Conservation (phyloP, 2,113 vertebrate genomes). For the Caranx ignobilis region DNA sequence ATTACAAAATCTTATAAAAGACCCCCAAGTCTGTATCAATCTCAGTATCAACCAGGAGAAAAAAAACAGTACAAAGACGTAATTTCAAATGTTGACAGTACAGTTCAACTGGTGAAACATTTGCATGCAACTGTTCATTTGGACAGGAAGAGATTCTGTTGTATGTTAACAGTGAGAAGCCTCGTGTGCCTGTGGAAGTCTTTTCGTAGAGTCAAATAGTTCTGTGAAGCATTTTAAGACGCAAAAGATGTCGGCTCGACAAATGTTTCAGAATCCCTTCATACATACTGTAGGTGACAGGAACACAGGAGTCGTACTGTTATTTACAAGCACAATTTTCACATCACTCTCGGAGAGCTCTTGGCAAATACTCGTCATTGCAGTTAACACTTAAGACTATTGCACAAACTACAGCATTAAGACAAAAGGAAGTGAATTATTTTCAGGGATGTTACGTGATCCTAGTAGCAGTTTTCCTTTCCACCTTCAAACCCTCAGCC, state of each 20-base stretch:
- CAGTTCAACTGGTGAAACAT: slow-evolving; percentile 59
- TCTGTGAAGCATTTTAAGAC: slow-evolving; percentile 37
- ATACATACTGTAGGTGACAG: slow-evolving; percentile 26
- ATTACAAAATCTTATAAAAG: slow-evolving; percentile 86
- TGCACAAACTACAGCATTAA: slow-evolving; percentile 80
- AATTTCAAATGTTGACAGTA: slow-evolving; percentile 65
- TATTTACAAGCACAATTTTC: slow-evolving; percentile 75
- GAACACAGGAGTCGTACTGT: slow-evolving; percentile 48
- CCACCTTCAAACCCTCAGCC: slow-evolving; percentile 41
- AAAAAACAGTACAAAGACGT: slow-evolving; percentile 80
- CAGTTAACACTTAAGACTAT: slow-evolving; percentile 77
- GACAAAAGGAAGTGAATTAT: slow-evolving; percentile 70
- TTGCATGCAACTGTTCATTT: slow-evolving; percentile 80
- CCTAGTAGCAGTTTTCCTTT: slow-evolving; percentile 26
- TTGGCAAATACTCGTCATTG: slow-evolving; percentile 76
- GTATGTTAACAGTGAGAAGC: slow-evolving; percentile 69
- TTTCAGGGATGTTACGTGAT: slow-evolving; percentile 31
- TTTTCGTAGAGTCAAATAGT: slow-evolving; percentile 36
- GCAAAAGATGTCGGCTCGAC: slow-evolving; percentile 13
- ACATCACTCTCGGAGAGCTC: slow-evolving; percentile 60
- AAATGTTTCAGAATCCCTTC: slow-evolving; percentile 21
- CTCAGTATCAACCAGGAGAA: slow-evolving; percentile 63
- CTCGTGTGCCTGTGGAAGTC: slow-evolving; percentile 67
- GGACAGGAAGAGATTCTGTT: slow-evolving; percentile 59
- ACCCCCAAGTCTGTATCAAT: slow-evolving; percentile 69